These are phyloP conservation scores for Athetis lepigone DNA, from an alignment of 2,888 invertebrate species.

Conservation along the genomic window DNA sequence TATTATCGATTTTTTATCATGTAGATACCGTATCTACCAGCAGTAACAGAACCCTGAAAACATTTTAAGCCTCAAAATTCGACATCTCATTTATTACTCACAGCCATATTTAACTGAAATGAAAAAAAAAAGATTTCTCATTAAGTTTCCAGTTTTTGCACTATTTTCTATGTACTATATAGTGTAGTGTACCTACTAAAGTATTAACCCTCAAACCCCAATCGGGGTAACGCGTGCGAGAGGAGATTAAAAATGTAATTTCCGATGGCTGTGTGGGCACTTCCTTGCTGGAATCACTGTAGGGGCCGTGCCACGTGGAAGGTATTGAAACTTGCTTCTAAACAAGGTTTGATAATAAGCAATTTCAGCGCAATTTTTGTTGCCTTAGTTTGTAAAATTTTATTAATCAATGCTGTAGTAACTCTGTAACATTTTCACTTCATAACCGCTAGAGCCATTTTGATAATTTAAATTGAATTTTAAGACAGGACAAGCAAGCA, in stretches of 20 bases:
- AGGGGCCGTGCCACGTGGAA: conserved; percentile 17
- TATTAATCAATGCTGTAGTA: too few relatives aligned
- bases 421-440: too few relatives aligned
- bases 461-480: too few relatives aligned
- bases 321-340: neutral
- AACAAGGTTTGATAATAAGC: neutral
- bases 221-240: conserved; percentile 65
- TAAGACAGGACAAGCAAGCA: too few relatives aligned
- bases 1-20: too few relatives aligned
- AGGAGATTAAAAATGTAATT: conserved; percentile 79
- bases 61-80: too few relatives aligned
- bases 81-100: too few relatives aligned
- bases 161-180: conserved; percentile 29
- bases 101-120: neutral
- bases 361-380: neutral
- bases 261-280: conserved; percentile 71
- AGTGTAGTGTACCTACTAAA: conserved; percentile 20
- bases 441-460: too few relatives aligned
- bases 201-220: conserved; percentile 45
- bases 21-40: too few relatives aligned
- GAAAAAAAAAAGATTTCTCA: neutral
- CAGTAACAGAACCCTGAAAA: too few relatives aligned
- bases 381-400: too few relatives aligned
- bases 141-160: neutral
- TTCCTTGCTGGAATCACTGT: conserved; percentile 64